phyloP scores from a whole-genome alignment of 2,888 invertebrate species.

The Myathropa florea region DNA sequence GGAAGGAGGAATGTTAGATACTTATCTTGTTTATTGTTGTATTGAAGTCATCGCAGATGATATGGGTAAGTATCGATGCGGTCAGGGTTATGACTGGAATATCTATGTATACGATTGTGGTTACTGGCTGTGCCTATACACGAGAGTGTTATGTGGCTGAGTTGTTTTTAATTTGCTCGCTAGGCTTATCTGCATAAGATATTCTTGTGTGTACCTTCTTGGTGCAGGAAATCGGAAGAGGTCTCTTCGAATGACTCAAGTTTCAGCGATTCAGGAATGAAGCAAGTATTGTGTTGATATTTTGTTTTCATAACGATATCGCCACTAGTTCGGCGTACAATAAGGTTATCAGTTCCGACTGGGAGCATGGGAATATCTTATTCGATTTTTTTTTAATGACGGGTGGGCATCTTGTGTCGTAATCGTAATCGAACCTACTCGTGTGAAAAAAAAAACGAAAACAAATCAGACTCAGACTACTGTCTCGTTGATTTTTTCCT shows the following conservation, averaged over 20 bases:
- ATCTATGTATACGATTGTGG: not conserved
- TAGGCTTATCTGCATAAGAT: not conserved
- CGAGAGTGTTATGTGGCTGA: not conserved
- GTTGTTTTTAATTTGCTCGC: not conserved
- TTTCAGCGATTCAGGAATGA: not conserved
- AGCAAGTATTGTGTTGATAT: not conserved
- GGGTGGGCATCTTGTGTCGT: not conserved
- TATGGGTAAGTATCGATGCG: constrained; percentile 8
- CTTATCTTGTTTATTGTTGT: constrained; percentile 26
- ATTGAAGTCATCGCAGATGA: not conserved
- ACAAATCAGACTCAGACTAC: not conserved
- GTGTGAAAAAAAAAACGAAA: not conserved
- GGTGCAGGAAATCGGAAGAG: not conserved
- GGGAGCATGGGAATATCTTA: not conserved
- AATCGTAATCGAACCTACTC: not conserved
- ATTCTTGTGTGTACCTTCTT: not conserved
- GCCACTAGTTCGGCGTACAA: not conserved
- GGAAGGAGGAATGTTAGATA: constrained; percentile 24
- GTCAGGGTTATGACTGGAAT: not conserved
- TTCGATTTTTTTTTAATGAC: not conserved
- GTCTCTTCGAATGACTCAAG: not conserved
- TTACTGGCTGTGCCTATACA: not conserved
- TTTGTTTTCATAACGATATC: not conserved
- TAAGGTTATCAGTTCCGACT: not conserved
- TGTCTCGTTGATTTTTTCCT: not conserved